phyloP scores from a whole-genome alignment of 2,113 vertebrate species.

The Mus musculus region DNA sequence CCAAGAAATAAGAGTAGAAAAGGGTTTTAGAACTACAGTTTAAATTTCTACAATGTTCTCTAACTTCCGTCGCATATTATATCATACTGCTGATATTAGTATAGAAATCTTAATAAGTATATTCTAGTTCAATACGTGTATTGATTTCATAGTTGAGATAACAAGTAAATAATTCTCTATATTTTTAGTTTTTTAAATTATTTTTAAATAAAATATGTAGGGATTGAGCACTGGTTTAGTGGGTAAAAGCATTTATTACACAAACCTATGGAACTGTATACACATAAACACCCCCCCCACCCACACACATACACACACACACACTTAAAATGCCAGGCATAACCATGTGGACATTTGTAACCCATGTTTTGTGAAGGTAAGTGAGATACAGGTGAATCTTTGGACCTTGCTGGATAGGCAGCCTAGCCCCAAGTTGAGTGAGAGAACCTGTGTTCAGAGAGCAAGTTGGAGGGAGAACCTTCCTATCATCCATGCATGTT shows the following conservation, averaged over 20 bases:
- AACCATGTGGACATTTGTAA: background rate
- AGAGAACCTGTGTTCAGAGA: background rate
- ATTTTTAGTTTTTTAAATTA: constrained; percentile 8
- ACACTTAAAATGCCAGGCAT: background rate
- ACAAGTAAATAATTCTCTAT: background rate
- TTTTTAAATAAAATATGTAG: background rate
- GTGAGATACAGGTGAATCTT: background rate
- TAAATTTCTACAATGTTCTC: constrained; percentile 28
- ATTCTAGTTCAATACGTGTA: background rate
- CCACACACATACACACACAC: background rate
- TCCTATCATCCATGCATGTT: background rate
- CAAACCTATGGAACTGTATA: background rate
- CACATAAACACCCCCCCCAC: background rate
- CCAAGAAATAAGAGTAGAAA: constrained; percentile 39
- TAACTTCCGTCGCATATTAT: constrained; percentile 26
- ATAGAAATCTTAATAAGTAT: background rate
- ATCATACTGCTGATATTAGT: background rate
- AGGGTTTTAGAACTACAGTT: background rate
- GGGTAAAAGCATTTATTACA: background rate
- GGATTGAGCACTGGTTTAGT: background rate
- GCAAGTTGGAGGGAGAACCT: background rate
- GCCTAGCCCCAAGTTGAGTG: background rate
- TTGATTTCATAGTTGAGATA: constrained; percentile 42
- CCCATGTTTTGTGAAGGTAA: fast-evolving
- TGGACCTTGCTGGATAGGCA: background rate